These are phyloP conservation scores for Camptogramma bilineatum DNA, from an alignment of 2,888 invertebrate genomes.

Conservation along the genomic window DNA sequence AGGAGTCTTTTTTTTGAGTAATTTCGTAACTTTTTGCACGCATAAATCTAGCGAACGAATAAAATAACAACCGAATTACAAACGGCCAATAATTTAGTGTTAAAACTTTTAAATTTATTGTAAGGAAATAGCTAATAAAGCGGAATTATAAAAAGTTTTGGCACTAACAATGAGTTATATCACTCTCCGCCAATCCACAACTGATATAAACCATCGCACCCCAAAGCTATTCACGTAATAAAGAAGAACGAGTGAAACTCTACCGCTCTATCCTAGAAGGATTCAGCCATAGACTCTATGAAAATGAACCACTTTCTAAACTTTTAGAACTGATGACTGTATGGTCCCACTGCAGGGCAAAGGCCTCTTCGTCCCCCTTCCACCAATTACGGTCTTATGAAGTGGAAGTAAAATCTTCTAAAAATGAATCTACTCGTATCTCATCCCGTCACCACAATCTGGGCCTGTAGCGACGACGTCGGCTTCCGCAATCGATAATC, in stretches of 20 bases:
- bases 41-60: neutral
- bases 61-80: neutral
- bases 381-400: no score
- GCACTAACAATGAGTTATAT: constrained; percentile 26
- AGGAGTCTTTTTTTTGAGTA: no score
- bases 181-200: constrained; percentile 39
- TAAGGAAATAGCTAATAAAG: constrained; percentile 7
- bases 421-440: no score
- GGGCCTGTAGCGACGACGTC: no score
- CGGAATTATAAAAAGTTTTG: constrained; percentile 17
- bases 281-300: constrained; percentile 14
- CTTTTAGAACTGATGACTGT: no score
- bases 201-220: constrained; percentile 54
- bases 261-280: constrained; percentile 3
- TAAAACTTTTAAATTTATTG: constrained; percentile 8
- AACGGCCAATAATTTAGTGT: neutral
- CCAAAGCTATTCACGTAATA: constrained; percentile 55
- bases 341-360: no score
- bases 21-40: neutral
- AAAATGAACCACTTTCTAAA: neutral
- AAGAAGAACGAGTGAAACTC: constrained; percentile 60
- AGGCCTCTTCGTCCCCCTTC: no score
- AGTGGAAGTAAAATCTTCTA: no score
- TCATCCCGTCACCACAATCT: no score
- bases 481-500: no score